These are phyloP conservation scores for Panurus biarmicus DNA, from an alignment of 2,113 vertebrate genomes.

Conservation along the genomic window DNA sequence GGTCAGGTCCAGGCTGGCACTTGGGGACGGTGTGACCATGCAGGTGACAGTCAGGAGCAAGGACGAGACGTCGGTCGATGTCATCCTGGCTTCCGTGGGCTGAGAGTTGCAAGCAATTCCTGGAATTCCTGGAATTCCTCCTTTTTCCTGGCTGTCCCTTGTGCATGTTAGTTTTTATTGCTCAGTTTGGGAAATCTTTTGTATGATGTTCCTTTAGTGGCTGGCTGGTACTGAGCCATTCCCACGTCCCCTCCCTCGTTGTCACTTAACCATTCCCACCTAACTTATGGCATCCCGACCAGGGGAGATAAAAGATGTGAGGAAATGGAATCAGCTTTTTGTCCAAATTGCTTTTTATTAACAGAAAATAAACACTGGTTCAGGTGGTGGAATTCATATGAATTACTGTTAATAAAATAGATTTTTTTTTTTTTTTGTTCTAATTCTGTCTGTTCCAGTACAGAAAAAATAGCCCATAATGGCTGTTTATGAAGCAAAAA, in stretches of 20 bases:
- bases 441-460: background rate
- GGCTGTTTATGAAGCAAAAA: background rate
- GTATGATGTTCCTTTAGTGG: background rate
- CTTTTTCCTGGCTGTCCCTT: background rate
- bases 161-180: slow-evolving; percentile 22
- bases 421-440: background rate
- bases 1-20: slow-evolving; percentile 85
- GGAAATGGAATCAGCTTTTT: slow-evolving; percentile 40
- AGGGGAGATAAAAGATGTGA: background rate
- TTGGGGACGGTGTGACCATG: slow-evolving; percentile 96
- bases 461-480: background rate
- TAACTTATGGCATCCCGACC: slow-evolving; percentile 3
- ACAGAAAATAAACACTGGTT: slow-evolving; percentile 74
- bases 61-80: slow-evolving; percentile 83
- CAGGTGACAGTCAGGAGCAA: slow-evolving; percentile 92
- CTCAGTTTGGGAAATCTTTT: background rate
- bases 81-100: slow-evolving; percentile 93
- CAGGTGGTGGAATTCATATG: slow-evolving; percentile 16
- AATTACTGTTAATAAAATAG: slow-evolving; percentile 67
- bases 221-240: slow-evolving; percentile 23
- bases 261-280: background rate
- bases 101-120: slow-evolving; percentile 28
- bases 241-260: background rate
- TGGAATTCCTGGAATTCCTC: background rate
- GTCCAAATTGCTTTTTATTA: slow-evolving; percentile 83